Conservation (phyloP, 2,113 vertebrate genomes). For the Manacus vitellinus region DNA sequence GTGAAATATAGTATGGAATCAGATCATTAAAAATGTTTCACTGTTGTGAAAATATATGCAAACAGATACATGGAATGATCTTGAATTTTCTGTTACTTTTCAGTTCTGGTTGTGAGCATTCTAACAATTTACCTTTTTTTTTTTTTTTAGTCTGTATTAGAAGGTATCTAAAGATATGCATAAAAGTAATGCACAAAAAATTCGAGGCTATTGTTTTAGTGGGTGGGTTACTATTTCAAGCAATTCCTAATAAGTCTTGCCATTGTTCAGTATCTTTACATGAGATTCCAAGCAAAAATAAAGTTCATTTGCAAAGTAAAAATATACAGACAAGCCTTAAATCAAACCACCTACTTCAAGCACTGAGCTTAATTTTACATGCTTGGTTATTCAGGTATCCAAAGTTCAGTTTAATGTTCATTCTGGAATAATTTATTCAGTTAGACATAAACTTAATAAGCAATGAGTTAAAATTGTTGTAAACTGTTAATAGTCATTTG, state of each 20-base stretch:
- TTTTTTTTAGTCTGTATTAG: not conserved
- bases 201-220: not conserved
- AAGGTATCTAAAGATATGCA: fast-evolving
- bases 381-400: not conserved
- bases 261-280: not conserved
- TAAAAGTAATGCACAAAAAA: not conserved
- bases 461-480: not conserved
- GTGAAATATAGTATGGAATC: not conserved
- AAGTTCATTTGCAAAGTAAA: not conserved
- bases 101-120: not conserved
- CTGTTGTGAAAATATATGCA: not conserved
- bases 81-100: not conserved
- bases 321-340: not conserved
- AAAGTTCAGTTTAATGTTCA: not conserved
- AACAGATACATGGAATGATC: not conserved
- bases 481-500: not conserved
- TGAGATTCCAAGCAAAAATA: not conserved
- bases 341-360: not conserved
- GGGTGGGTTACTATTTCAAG: not conserved
- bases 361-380: not conserved
- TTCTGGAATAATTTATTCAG: not conserved
- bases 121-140: not conserved
- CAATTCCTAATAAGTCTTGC: not conserved
- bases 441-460: not conserved
- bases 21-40: not conserved